Evolutionary conservation across 2,888 invertebrate genomes (phyloP), one percentile per base, ranked within the genome.

Genomic region (Lycaena phlaeas): DNA sequence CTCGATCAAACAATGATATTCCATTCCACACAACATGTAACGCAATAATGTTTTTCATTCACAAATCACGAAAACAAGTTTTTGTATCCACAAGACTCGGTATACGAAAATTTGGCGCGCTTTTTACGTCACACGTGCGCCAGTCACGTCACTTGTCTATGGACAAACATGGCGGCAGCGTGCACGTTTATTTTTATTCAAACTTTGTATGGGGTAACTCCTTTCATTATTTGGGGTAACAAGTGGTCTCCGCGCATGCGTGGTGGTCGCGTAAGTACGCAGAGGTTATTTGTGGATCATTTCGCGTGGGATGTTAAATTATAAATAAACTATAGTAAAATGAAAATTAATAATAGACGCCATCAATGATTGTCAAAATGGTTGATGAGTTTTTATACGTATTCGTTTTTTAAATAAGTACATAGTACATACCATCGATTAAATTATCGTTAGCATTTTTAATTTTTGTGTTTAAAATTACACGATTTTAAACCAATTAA

Each of bases 161-260:
- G 68, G 59, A 59, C 62, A 52, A 69, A 72, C 64, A 75, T 67
- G 74, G 67, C 65, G 22, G 22, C 52, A 54, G 46, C 46, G 44
- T 53, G 48, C 46, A 53, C 50, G 59, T 63, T 66, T 76, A 77
- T 78, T 78, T 78, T 73, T 71, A 72, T 60, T 64, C 53, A 53
- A 64, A 61, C 73, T 72, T 68, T 59, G 82, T 79, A 78, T 82
- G 82, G 81, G 82, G 82, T 75, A 66, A 61, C 57, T 54, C 48
- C 64, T 68, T 40, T 25, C 29, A 63, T 77, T 76, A 79, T 78
- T 81, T 75, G 57, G 75, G 71, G 69, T 70, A 71, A 68, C 75
- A 73, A 78, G 78, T 76, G 63, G 61, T 76, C 65, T 63, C 66
- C 70, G 75, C 78, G 81, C 82, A 82, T 79, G 82, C 82, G 81